Base-by-base conservation (phyloP, 2,797 vertebrate species). In the Euphonia xanthogaster region DNA sequence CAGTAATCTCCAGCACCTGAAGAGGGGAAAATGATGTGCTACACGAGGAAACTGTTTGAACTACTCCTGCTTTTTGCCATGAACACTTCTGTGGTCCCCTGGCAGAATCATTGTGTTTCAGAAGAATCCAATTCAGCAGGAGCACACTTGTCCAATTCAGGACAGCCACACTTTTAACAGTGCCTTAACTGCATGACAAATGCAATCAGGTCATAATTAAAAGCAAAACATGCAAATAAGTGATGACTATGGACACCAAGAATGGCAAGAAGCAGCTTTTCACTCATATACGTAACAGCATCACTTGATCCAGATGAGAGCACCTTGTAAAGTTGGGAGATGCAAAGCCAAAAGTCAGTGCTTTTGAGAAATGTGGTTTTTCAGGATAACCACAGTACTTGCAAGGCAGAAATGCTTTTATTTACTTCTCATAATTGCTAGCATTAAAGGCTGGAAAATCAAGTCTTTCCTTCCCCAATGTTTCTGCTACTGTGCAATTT, bases 321-420 rank as follows among this genome's bases (percentile, higher is more conserved):
- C 51, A 79, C 72, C 60, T 47, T 54, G 31, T 15, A 66, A 66
- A 58, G 30, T 20, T 45, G 66, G 47, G 30, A 87, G 72, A 63
- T 67, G 39, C 72, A 93, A 94, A 94, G 58, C 19, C 83, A 66
- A 50, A 91, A 80, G 79, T 31, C 68, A 81, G 30, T 40, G 54
- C 62, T 94, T 95, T 83, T 65, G 55, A 93, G 85, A 93, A 88
- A 88, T 51, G 44, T 47, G 53, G 4, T 51, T 91, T 91, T 90
- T 90, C 62, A 48, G 58, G 54, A 90, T 62, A 82, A 80, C 88
- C 68, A 78, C 66, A 78, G 66, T 54, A 67, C 67, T 71, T 65
- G 65, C 63, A 70, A 55, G 58, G 33, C 70, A 74, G 80, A 90
- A 93, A 71, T 58, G 78, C 75, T 91, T 92, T 83, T 86, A 87